Percentiles rank a stretch among this genome's conserved stretches.
These are phyloP conservation scores for Nephrotoma appendiculata DNA, from an alignment of 2,888 invertebrate genomes.

Conservation along the genomic window DNA sequence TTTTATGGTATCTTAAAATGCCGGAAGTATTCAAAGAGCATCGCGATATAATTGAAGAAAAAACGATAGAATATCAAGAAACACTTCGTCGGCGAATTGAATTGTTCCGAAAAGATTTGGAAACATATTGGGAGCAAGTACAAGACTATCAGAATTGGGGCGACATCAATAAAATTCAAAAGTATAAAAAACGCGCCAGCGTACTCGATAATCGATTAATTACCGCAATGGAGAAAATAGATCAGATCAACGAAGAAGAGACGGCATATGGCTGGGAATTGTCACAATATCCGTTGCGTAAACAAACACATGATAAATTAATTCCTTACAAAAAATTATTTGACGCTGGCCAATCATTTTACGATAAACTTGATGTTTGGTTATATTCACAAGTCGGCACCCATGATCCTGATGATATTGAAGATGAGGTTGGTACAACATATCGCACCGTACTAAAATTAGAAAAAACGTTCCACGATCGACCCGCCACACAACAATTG, in stretches of 20 bases:
- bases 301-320: constrained; percentile 61
- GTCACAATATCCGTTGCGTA: constrained; percentile 77
- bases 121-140: constrained; percentile 61
- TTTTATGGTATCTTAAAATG: constrained; percentile 77
- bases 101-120: constrained; percentile 69
- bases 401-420: constrained; percentile 79
- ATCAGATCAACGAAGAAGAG: constrained; percentile 86
- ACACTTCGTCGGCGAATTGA: constrained; percentile 60
- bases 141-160: constrained; percentile 81
- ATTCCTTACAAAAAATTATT: constrained; percentile 77
- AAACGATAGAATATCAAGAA: constrained; percentile 76
- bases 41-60: constrained; percentile 61
- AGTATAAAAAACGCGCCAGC: constrained; percentile 70
- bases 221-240: constrained; percentile 67
- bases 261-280: constrained; percentile 73
- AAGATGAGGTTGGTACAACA: constrained; percentile 34
- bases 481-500: constrained; percentile 57
- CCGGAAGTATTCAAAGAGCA: constrained; percentile 71
- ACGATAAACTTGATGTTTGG: constrained; percentile 72
- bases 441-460: constrained; percentile 65
- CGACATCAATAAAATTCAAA: constrained; percentile 64
- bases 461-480: constrained; percentile 71
- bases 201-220: constrained; percentile 46
- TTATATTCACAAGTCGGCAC: constrained; percentile 69
- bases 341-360: constrained; percentile 76